Percentiles rank a stretch among this genome's conserved stretches.
Evolutionary conservation across 2,113 vertebrate genomes (phyloP).

Genomic region (Bujurquina vittata): DNA sequence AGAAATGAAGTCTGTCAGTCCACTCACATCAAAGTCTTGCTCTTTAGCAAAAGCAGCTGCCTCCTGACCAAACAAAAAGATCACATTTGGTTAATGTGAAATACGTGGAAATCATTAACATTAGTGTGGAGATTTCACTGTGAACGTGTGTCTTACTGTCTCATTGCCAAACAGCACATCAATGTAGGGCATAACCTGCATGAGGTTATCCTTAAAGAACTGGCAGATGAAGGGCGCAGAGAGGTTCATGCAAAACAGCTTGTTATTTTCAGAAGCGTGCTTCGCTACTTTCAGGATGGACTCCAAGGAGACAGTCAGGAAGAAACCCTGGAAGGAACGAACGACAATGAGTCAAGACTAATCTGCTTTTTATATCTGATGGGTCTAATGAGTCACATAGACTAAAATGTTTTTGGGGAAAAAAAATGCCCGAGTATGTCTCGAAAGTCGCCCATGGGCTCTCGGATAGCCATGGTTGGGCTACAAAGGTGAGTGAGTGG

Average conservation of each 20-base stretch:
- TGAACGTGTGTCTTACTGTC: conserved; percentile 80
- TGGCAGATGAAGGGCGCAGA: conserved; percentile 98
- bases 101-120: background rate
- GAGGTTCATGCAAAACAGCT: conserved; percentile 93
- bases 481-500: background rate
- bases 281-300: conserved; percentile 93
- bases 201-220: conserved; percentile 93
- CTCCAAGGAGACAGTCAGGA: conserved; percentile 95
- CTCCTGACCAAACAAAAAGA: conserved; percentile 83
- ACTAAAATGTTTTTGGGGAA: background rate
- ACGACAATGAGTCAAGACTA: conserved; percentile 12
- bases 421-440: background rate
- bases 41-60: conserved; percentile 91
- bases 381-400: conserved; percentile 16
- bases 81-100: background rate
- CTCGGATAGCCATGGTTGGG: background rate
- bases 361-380: conserved; percentile 30
- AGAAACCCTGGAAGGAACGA: conserved; percentile 89
- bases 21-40: conserved; percentile 95
- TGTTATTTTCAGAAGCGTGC: conserved; percentile 91
- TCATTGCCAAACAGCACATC: conserved; percentile 97
- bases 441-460: background rate
- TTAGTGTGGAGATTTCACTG: background rate
- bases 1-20: conserved; percentile 25
- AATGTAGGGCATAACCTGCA: conserved; percentile 95